Percentiles rank a stretch among this genome's conserved stretches.
Conservation (phyloP, 2,797 vertebrate genomes). For the Enoplosus armatus region DNA sequence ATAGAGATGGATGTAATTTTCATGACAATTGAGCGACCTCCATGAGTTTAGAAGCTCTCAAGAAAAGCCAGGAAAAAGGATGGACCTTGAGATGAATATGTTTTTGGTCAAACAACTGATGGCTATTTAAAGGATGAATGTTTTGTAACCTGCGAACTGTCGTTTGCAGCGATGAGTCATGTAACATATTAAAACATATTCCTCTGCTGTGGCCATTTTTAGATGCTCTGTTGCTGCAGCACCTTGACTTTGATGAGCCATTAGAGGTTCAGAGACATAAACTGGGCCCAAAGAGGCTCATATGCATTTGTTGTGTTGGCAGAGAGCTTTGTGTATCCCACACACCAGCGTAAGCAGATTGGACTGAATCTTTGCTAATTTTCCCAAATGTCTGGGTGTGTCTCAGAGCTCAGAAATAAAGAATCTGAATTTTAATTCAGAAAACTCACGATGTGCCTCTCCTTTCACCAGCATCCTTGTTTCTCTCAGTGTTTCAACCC, state of each 20-base stretch:
- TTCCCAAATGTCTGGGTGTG: not conserved
- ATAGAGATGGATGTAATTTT: not conserved
- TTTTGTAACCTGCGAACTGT: not conserved
- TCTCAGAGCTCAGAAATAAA: not conserved
- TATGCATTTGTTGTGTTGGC: not conserved
- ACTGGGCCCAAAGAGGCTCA: not conserved
- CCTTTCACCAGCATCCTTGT: not conserved
- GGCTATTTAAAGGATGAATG: not conserved
- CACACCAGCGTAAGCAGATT: not conserved
- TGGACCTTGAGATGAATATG: not conserved
- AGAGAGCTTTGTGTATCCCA: not conserved
- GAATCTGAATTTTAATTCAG: not conserved
- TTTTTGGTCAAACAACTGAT: not conserved
- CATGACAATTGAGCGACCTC: not conserved
- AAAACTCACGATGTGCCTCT: not conserved
- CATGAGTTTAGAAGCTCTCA: not conserved
- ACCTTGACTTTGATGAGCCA: not conserved
- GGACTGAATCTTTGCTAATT: not conserved
- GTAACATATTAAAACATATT: not conserved
- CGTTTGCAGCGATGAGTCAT: not conserved
- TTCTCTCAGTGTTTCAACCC: not conserved
- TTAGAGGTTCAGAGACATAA: not conserved
- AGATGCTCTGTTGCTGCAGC: not conserved
- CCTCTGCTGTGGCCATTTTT: not conserved
- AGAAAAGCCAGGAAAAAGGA: not conserved